A percentile compares a stretch with the other conserved stretches of the same genome.
These are phyloP conservation scores for Tachystola acroxantha DNA, from an alignment of 2,888 invertebrate genomes.

Conservation along the genomic window DNA sequence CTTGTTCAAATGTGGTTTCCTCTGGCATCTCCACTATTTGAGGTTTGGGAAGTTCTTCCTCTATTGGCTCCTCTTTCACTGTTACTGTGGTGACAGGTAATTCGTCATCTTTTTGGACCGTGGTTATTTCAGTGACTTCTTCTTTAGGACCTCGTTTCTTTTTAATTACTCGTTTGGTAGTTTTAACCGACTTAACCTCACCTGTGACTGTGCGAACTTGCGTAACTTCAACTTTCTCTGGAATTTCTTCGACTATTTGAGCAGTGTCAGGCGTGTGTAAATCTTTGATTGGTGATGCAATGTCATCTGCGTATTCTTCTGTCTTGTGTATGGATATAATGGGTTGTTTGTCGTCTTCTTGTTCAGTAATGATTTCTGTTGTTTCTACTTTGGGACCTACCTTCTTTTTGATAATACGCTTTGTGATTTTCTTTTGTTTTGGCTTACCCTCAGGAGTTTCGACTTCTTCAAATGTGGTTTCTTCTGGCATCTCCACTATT, in stretches of 20 bases:
- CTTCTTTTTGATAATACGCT: slow-evolving; percentile 47
- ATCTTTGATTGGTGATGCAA: slow-evolving; percentile 12
- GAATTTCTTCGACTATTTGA: slow-evolving; percentile 26
- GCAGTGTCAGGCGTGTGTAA: slow-evolving; percentile 13
- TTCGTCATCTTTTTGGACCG: slow-evolving; percentile 32
- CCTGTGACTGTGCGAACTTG: slow-evolving; percentile 34
- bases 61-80: slow-evolving; percentile 23
- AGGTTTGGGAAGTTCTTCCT: slow-evolving; percentile 26
- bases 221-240: slow-evolving; percentile 50
- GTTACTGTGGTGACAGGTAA: slow-evolving; percentile 19
- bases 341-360: slow-evolving; percentile 61
- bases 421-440: slow-evolving; percentile 17
- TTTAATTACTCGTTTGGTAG: slow-evolving; percentile 13
- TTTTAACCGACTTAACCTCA: slow-evolving; percentile 17
- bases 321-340: slow-evolving; percentile 46
- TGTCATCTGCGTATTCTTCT: slow-evolving; percentile 30
- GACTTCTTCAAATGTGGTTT: slow-evolving; percentile 14
- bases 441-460: slow-evolving; percentile 16
- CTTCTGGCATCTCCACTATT: slow-evolving; percentile 22
- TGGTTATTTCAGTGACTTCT: slow-evolving; percentile 23
- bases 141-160: slow-evolving; percentile 18
- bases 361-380: slow-evolving; percentile 45
- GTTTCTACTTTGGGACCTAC: slow-evolving; percentile 30
- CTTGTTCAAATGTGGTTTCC: slow-evolving; percentile 19
- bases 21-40: slow-evolving; percentile 25